These are phyloP conservation scores for Phocides pigmalion DNA, from an alignment of 1,140 invertebrate species.

Conservation along the genomic window DNA sequence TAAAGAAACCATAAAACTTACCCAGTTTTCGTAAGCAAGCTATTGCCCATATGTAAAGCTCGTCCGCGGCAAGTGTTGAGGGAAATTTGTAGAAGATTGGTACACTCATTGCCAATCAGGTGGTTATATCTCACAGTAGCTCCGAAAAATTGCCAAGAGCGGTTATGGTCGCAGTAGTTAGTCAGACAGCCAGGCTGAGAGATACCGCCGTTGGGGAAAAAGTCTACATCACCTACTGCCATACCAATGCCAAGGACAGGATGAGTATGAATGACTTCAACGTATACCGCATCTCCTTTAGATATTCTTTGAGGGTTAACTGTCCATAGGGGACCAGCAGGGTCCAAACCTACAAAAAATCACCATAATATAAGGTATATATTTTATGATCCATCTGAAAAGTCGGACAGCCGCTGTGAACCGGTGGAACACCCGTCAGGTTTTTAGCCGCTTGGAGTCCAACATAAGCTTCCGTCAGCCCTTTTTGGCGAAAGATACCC, in stretches of 20 bases:
- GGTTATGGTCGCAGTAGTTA: constrained; percentile 18
- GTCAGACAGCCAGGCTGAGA: background rate
- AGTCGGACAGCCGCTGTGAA: too few species aligned
- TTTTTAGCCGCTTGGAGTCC: too few species aligned
- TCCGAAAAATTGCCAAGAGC: constrained; percentile 85
- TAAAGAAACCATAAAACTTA: constrained; percentile 38
- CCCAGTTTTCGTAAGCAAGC: constrained; percentile 49
- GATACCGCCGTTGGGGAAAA: background rate
- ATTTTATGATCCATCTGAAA: too few species aligned
- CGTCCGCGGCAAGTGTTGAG: constrained; percentile 47
- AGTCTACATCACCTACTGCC: background rate
- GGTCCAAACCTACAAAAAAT: constrained; percentile 86
- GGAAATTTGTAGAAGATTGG: constrained; percentile 42
- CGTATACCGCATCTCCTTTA: constrained; percentile 83
- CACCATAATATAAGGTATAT: too few species aligned
- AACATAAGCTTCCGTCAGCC: too few species aligned
- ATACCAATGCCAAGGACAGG: constrained; percentile 52
- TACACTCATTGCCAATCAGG: constrained; percentile 46
- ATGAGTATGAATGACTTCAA: constrained; percentile 90
- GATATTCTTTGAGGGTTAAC: constrained; percentile 78
- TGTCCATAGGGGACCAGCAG: constrained; percentile 86
- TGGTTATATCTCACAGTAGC: constrained; percentile 58
- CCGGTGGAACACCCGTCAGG: too few species aligned
- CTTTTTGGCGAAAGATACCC: too few species aligned
- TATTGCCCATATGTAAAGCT: constrained; percentile 49